phyloP scores from a whole-genome alignment of 2,797 vertebrate genomes.

The Siniperca scherzeri region DNA sequence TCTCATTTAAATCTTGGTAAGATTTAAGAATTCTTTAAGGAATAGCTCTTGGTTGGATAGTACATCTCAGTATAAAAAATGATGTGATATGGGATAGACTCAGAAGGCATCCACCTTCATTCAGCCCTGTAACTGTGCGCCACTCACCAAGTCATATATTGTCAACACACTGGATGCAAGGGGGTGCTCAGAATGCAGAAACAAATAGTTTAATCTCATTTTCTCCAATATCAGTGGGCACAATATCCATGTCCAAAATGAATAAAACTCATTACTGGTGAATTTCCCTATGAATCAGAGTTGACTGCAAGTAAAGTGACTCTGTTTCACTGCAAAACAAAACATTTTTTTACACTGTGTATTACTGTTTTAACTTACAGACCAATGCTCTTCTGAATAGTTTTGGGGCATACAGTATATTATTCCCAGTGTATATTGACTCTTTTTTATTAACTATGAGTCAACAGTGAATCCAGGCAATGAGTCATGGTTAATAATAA shows the following conservation, averaged over 20 bases:
- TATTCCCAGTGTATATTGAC: conserved; percentile 38
- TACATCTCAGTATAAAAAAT: neutral
- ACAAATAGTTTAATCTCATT: neutral
- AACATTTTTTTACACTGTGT: neutral
- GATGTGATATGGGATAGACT: neutral
- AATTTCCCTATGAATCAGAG: neutral
- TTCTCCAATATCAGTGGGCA: neutral
- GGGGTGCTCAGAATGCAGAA: neutral
- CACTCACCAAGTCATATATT: neutral
- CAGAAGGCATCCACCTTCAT: neutral
- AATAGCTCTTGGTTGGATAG: neutral
- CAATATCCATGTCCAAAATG: neutral
- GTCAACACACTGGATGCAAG: neutral
- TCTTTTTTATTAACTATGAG: conserved; percentile 60
- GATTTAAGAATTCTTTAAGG: neutral
- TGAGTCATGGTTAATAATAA: conserved; percentile 70
- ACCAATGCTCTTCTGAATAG: neutral
- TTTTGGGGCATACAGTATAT: neutral
- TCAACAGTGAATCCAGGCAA: conserved; percentile 46
- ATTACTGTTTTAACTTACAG: conserved; percentile 12
- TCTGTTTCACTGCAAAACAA: conserved; percentile 8
- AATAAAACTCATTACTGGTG: conserved; percentile 3
- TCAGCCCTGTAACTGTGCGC: neutral
- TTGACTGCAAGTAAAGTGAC: neutral
- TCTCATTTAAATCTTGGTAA: neutral